Percentiles rank a stretch among this genome's conserved stretches.
Conservation (phyloP, 2,888 invertebrate genomes). For the Herminia tarsipennalis region DNA sequence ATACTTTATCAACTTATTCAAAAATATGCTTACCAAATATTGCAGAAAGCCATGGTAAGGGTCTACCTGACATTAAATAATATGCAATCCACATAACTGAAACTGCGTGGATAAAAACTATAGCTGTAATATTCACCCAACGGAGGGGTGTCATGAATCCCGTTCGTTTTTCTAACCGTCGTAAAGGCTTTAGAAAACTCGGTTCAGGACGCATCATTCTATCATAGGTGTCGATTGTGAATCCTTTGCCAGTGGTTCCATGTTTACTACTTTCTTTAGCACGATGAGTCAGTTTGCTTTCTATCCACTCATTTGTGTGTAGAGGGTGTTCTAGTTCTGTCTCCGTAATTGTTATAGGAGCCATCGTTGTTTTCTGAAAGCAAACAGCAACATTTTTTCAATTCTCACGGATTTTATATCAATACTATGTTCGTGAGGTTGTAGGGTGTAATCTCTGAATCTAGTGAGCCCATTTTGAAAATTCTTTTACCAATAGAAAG, state of each 20-base stretch:
- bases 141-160: slow-evolving; percentile 87
- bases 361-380: slow-evolving; percentile 51
- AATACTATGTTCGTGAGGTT: no score
- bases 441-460: no score
- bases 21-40: no score
- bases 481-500: no score
- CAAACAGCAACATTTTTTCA: no score
- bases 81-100: slow-evolving; percentile 65
- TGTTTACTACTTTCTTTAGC: slow-evolving; percentile 19
- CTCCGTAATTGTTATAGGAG: slow-evolving; percentile 49
- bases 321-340: slow-evolving; percentile 40
- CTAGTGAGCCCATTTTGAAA: no score
- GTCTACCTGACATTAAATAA: slow-evolving; percentile 47
- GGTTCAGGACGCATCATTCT: slow-evolving; percentile 54
- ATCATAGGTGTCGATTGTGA: slow-evolving; percentile 47
- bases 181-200: slow-evolving; percentile 50
- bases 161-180: slow-evolving; percentile 66
- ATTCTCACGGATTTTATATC: no score
- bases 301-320: slow-evolving; percentile 26
- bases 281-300: slow-evolving; percentile 39
- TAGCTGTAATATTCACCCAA: slow-evolving; percentile 86
- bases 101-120: slow-evolving; percentile 73
- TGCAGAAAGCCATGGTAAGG: no score
- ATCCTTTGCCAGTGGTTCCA: slow-evolving; percentile 7
- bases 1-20: no score